Evolutionary conservation across 2,888 invertebrate species (phyloP), one percentile per base, ranked within the genome.

Genomic region (Plebejus anna): DNA sequence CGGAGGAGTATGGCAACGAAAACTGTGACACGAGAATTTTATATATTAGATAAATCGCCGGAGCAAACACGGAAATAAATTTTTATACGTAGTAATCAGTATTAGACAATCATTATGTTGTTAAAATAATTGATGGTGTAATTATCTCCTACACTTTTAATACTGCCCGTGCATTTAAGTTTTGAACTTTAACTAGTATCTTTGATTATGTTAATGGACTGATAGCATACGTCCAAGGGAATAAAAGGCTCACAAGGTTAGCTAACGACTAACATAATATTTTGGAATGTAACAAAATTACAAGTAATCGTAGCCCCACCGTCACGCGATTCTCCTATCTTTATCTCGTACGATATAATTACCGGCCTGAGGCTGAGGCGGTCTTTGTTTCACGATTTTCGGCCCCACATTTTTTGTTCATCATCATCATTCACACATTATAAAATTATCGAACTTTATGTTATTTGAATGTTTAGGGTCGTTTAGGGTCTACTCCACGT

Each of bases 301-400:
- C 87, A 57, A 81, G 84, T 90, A 92, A 93, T 91, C 85, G 84
- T 75, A 78, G 81, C 79, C 66, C 66, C 66, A 76, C 81, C 83
- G 88, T 89, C 93, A 94, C 93, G 93, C 93, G 89, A 94, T 94
- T 90, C 86, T 87, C 88, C 91, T 92, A 92, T 92, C 90, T 91
- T 84, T 85, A 84, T 84, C 83, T 85, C 82, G 84, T 83, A 83
- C 87, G 85, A 86, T 89, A 89, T 91, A 91, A 93, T 92, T 82
- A 81, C 84, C 82, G 82, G 86, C 91, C 87, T 81, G 85, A 84
- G 90, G 91, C 90, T 86, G 79, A 76, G 81, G 85, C 89, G 90
- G 91, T 92, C 91, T 88, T 79, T 80, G 78, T 77, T 73, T 79
- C 76, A 77, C 77, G 76, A 80, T 79, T 81, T 82, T 78, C 47